Conservation (phyloP, 2,113 vertebrate species). For the Sciurus niger region DNA sequence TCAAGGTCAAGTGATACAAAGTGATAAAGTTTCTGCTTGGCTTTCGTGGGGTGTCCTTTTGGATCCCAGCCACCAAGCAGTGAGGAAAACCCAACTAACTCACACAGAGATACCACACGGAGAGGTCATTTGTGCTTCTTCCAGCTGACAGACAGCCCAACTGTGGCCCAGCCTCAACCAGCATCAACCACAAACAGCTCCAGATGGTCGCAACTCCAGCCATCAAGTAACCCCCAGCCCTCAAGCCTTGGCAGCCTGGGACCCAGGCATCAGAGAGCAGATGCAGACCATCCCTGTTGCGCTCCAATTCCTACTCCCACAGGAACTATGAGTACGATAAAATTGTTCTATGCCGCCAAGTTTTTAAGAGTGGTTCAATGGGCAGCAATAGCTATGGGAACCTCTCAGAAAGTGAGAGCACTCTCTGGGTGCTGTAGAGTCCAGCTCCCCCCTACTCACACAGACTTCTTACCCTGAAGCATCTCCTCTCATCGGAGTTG, state of each 20-base stretch:
- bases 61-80: neutral
- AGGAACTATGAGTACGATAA: neutral
- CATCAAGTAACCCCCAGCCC: neutral
- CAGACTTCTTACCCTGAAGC: neutral
- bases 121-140: neutral
- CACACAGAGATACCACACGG: neutral
- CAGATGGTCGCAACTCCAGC: neutral
- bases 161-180: neutral
- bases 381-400: neutral
- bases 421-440: neutral
- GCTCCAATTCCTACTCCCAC: neutral
- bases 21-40: neutral
- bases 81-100: neutral
- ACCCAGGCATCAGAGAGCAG: neutral
- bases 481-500: neutral
- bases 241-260: neutral
- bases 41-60: constrained; percentile 12
- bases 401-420: neutral
- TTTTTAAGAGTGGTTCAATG: neutral
- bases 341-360: neutral
- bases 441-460: neutral
- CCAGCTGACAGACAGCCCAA: neutral
- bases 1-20: constrained; percentile 33
- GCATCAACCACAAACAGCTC: neutral
- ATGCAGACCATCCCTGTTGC: neutral